phyloP scores from a whole-genome alignment of 1,140 invertebrate species.

The Camponotus floridanus region DNA sequence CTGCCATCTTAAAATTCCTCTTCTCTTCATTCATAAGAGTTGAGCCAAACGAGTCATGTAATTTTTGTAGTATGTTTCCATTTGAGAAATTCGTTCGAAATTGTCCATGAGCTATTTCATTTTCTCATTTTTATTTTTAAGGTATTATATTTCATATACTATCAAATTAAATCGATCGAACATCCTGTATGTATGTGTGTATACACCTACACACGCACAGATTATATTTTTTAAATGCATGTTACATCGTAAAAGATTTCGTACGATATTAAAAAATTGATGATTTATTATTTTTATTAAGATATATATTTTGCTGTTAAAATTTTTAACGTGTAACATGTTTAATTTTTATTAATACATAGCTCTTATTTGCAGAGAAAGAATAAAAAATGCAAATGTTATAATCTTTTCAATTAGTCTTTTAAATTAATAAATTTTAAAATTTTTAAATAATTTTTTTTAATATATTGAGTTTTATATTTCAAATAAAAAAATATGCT shows the following conservation, averaged over 20 bases:
- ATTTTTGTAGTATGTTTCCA: no score
- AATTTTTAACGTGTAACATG: not conserved
- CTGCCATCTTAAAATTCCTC: no score
- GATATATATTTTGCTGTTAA: not conserved
- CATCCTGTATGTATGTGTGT: no score
- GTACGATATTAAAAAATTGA: not conserved
- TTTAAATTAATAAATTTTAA: not conserved
- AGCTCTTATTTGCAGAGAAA: not conserved
- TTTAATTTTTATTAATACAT: not conserved
- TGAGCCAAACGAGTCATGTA: no score
- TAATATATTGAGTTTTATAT: not conserved
- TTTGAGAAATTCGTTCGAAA: no score
- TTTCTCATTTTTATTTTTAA: no score
- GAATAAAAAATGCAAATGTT: not conserved
- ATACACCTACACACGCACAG: no score
- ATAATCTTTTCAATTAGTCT: not conserved
- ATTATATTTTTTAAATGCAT: not conserved
- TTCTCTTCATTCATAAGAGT: no score
- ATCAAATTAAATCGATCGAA: no score
- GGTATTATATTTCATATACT: no score
- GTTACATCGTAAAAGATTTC: not conserved
- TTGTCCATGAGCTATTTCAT: no score
- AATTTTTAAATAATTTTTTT: constrained; percentile 26
- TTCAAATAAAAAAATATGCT: constrained; percentile 4
- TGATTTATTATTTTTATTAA: not conserved